Conservation (phyloP, 2,113 vertebrate genomes). For the Amphilophus citrinellus region DNA sequence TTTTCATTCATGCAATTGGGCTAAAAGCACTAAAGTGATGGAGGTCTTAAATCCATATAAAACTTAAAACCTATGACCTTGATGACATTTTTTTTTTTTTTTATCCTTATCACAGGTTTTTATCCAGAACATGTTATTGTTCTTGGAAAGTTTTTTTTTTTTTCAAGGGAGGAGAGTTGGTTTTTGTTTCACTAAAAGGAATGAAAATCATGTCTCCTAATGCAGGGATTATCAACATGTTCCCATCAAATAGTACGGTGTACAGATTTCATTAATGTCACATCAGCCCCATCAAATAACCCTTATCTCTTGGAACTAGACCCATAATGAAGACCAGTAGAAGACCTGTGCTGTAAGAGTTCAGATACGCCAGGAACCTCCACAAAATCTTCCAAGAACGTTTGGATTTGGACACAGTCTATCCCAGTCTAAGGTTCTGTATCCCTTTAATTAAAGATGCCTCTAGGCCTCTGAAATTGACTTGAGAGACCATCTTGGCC, state of each 20-base stretch:
- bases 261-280: background rate
- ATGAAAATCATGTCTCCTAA: background rate
- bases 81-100: background rate
- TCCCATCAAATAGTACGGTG: background rate
- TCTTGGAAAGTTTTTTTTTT: constrained; percentile 5
- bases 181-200: background rate
- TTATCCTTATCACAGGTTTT: background rate
- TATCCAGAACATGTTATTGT: background rate
- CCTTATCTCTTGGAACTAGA: background rate
- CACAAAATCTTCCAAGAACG: background rate
- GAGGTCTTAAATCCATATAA: background rate
- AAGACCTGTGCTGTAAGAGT: background rate
- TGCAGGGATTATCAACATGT: background rate
- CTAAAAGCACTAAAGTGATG: constrained; percentile 16
- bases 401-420: background rate
- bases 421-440: too few relatives aligned
- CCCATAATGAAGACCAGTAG: background rate
- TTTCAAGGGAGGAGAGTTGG: background rate
- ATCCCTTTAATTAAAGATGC: too few relatives aligned
- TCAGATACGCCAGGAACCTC: background rate
- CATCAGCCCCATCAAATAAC: background rate
- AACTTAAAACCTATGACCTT: background rate
- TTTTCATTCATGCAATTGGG: background rate
- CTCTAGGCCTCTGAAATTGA: too few relatives aligned
- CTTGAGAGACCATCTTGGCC: background rate